Conservation (phyloP, 30 jellyfish, hydroid and myxozoan species). For the Catostylus mosaicus region DNA sequence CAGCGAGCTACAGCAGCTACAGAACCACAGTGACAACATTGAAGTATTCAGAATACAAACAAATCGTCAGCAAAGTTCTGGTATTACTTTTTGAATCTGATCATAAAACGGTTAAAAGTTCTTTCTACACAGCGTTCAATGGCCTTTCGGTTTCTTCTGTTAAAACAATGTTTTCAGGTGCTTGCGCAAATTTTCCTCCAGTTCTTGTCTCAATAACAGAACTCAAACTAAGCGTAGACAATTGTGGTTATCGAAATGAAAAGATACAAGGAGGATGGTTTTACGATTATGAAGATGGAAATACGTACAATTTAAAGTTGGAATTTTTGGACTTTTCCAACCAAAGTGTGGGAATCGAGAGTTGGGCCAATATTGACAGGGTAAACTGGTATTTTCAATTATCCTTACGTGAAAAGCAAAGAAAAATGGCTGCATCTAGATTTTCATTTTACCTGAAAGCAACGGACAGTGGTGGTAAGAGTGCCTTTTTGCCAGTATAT, state of each 20-base stretch:
- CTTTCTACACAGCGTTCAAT: constrained; percentile 70
- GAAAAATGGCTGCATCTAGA: background rate
- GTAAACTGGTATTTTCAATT: constrained; percentile 18
- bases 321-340: constrained; percentile 13
- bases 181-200: constrained; percentile 84
- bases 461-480: constrained; percentile 65
- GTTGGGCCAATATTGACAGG: constrained; percentile 67
- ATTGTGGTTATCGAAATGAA: constrained; percentile 68
- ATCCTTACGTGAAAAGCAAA: constrained; percentile 59
- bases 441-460: constrained; percentile 68
- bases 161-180: constrained; percentile 69
- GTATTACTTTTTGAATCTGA: constrained; percentile 58
- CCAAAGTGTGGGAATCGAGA: constrained; percentile 37
- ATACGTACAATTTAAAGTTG: constrained; percentile 61
- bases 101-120: constrained; percentile 66
- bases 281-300: constrained; percentile 90
- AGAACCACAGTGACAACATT: background rate
- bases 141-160: constrained; percentile 65
- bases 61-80: constrained; percentile 48
- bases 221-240: constrained; percentile 28
- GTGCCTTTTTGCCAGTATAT: constrained; percentile 51
- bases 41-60: constrained; percentile 48
- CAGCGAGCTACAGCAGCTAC: constrained; percentile 23
- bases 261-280: constrained; percentile 51
- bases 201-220: constrained; percentile 26